Percentiles rank a stretch among this genome's conserved stretches.
These are phyloP conservation scores for Hyperoplus lanceolatus DNA, from an alignment of 2,797 vertebrate genomes.

Conservation along the genomic window DNA sequence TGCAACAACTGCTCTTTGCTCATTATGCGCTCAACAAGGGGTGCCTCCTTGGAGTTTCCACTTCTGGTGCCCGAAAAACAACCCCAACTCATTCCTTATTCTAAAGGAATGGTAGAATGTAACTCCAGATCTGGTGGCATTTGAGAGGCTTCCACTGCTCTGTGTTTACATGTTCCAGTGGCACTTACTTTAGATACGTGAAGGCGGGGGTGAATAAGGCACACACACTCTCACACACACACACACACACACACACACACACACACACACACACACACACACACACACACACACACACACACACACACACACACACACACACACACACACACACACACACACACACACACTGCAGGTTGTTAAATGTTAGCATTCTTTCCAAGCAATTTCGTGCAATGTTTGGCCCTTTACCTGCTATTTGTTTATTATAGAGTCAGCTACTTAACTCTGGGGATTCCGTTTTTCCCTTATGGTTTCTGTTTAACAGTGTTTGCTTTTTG, in stretches of 20 bases:
- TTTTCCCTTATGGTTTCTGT: conserved; percentile 64
- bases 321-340: not conserved
- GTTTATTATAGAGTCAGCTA: conserved; percentile 70
- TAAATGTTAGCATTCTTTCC: conserved; percentile 76
- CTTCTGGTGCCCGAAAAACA: conserved; percentile 69
- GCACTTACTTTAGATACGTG: conserved; percentile 53
- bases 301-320: conserved; percentile 9
- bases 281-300: not conserved
- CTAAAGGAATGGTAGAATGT: conserved; percentile 58
- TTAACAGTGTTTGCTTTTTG: conserved; percentile 69
- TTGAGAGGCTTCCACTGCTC: conserved; percentile 61
- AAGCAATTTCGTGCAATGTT: conserved; percentile 63
- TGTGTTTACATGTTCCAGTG: conserved; percentile 65
- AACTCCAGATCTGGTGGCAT: conserved; percentile 67
- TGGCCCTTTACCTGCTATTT: conserved; percentile 62
- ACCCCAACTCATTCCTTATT: conserved; percentile 45
- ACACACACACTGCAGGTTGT: conserved; percentile 46
- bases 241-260: conserved; percentile 10
- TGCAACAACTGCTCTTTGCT: conserved; percentile 55
- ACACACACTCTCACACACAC: conserved; percentile 1
- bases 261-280: not conserved
- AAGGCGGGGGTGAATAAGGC: conserved; percentile 31
- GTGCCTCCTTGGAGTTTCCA: conserved; percentile 77
- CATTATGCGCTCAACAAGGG: conserved; percentile 64
- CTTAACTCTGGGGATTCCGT: conserved; percentile 71